Percentiles rank a stretch among this genome's conserved stretches.
phyloP scores from a whole-genome alignment of 2,113 vertebrate genomes.

The Hyperopisus bebe region DNA sequence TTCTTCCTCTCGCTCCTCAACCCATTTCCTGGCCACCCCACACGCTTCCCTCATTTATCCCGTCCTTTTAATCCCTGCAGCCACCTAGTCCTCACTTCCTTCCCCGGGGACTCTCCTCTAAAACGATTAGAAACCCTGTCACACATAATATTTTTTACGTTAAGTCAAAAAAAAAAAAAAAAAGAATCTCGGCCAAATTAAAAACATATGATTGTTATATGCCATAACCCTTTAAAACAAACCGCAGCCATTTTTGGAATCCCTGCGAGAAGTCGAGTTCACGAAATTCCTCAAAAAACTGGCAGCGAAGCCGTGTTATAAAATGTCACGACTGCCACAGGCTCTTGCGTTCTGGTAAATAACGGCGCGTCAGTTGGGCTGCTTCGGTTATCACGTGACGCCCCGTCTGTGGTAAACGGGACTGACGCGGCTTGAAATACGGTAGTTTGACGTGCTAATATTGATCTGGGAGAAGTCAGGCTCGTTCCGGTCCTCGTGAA shows the following conservation, averaged over 20 bases:
- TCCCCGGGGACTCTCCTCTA: conserved; percentile 48
- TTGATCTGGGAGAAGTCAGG: neutral
- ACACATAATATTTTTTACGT: conserved; percentile 59
- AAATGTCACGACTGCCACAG: conserved; percentile 55
- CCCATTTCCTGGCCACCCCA: neutral
- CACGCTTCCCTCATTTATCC: conserved; percentile 31
- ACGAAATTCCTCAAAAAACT: conserved; percentile 51
- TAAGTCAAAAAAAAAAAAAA: conserved; percentile 28
- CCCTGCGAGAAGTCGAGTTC: conserved; percentile 55
- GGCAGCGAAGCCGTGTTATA: conserved; percentile 41
- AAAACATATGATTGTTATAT: conserved; percentile 57
- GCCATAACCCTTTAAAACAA: conserved; percentile 53
- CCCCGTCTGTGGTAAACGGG: conserved; percentile 48
- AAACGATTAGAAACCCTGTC: conserved; percentile 57
- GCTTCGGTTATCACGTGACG: conserved; percentile 37
- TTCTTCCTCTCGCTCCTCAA: neutral
- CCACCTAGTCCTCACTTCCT: conserved; percentile 29
- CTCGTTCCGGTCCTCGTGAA: neutral
- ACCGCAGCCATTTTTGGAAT: conserved; percentile 60
- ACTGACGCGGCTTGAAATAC: conserved; percentile 33
- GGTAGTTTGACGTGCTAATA: neutral
- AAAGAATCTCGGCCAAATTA: conserved; percentile 54
- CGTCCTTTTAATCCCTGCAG: conserved; percentile 22
- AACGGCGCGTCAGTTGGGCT: conserved; percentile 38
- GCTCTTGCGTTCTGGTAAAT: conserved; percentile 51